These are phyloP conservation scores for Todus mexicanus DNA, from an alignment of 2,797 vertebrate genomes.

Conservation along the genomic window DNA sequence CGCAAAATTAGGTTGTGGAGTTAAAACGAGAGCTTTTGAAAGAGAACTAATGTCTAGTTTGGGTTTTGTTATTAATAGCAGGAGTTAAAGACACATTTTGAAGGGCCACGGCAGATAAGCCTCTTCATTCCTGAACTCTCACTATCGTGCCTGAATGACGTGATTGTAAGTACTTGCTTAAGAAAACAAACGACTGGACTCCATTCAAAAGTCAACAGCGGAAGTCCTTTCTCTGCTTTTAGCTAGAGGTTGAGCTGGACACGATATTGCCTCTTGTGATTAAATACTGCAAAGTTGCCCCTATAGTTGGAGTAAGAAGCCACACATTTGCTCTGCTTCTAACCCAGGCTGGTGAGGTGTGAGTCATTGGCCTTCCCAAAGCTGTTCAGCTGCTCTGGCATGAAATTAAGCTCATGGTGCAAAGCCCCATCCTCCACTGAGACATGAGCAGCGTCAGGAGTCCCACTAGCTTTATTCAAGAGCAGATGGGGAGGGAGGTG, in stretches of 20 bases:
- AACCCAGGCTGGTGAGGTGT: background rate
- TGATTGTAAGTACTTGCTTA: background rate
- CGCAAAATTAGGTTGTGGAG: background rate
- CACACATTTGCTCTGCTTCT: rapidly evolving
- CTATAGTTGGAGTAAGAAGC: background rate
- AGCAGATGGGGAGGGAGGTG: background rate
- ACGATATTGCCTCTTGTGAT: background rate
- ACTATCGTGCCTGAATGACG: rapidly evolving
- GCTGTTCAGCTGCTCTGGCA: background rate
- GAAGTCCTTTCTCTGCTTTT: background rate
- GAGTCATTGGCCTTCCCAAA: background rate
- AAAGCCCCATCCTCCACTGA: background rate
- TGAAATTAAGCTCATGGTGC: rapidly evolving
- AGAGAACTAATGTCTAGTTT: background rate
- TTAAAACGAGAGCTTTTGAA: background rate
- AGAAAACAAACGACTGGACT: background rate
- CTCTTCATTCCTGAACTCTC: background rate
- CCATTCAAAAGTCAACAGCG: background rate
- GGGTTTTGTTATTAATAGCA: background rate
- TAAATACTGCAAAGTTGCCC: background rate
- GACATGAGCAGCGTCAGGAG: background rate
- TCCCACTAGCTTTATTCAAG: background rate
- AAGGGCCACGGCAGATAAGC: background rate
- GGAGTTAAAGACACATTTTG: background rate
- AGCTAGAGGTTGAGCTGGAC: background rate